Base-by-base conservation (phyloP, 2,888 invertebrate genomes). In the Ethmia dodecea region DNA sequence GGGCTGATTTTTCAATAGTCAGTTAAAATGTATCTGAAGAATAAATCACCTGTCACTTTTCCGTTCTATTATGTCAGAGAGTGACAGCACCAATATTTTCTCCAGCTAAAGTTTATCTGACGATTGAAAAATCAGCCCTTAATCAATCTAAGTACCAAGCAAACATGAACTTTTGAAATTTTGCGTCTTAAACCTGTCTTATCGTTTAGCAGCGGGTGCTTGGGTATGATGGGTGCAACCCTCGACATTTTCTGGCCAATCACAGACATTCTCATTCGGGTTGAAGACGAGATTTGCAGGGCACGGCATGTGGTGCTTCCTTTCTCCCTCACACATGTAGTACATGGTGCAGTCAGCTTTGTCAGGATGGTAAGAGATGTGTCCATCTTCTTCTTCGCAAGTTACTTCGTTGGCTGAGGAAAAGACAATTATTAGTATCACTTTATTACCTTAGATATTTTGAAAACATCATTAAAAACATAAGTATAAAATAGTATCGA, bases 261-360 rank as follows among this genome's bases (percentile, higher is more conserved):
- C 97, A 69, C 97, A 97, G 6, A 97, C 97, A 63, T 95, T 96
- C 65, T 97, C 95, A 57, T 95, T 94, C 25, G 92, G 92, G 72
- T 97, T 97, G 81, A 97, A 97, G 9, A 97, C 97, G 41, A 97
- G 88, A 78, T 97, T 95, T 32, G 92, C 90, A 5, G 97, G 97
- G 67, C 96, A 97, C 28, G 97, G 96, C 97, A 97, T 97, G 83
- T 97, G 97, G 66, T 97, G 97, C 68, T 96, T 96, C 34, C 96
- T 89, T 68, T 96, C 96, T 18, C 97, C 97, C 80, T 97, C 96
- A 66, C 97, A 97, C 96, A 97, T 96, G 86, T 94, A 97, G 78
- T 97, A 97, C 89, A 94, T 94, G 35, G 95, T 95, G 72, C 97
- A 97, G 71, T 97, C 96, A 14, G 91, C 92, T 70, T 94, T 93